These are phyloP conservation scores for Dicerorhinus sumatrensis DNA, from an alignment of 2,113 vertebrate species.

Conservation along the genomic window DNA sequence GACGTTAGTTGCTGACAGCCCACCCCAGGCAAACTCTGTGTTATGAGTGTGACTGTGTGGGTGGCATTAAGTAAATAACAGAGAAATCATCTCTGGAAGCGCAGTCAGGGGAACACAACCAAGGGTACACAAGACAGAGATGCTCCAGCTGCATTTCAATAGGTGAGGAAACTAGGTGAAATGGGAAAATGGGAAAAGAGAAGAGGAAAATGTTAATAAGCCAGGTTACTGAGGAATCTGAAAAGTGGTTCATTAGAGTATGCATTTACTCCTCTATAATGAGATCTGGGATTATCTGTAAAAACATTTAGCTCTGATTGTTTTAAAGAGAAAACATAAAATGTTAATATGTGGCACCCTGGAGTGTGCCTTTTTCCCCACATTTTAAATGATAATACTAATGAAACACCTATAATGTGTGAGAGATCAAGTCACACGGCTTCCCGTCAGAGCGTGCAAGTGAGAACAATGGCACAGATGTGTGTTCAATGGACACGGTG, in stretches of 20 bases:
- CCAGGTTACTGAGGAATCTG: slow-evolving; percentile 14
- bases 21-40: not conserved
- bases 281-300: slow-evolving; percentile 36
- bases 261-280: not conserved
- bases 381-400: slow-evolving; percentile 77
- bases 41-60: not conserved
- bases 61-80: not conserved
- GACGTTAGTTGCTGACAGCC: not conserved
- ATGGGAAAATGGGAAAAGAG: not conserved
- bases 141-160: not conserved
- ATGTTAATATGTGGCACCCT: slow-evolving; percentile 66
- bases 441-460: slow-evolving; percentile 54
- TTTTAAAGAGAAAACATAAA: slow-evolving; percentile 77
- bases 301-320: slow-evolving; percentile 75
- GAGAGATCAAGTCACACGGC: slow-evolving; percentile 55
- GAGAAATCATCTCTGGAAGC: not conserved
- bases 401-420: slow-evolving; percentile 64
- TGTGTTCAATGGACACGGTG: slow-evolving; percentile 20
- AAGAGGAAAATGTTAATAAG: slow-evolving; percentile 3
- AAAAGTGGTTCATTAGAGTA: not conserved
- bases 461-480: slow-evolving; percentile 67
- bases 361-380: slow-evolving; percentile 47
- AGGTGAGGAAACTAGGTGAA: not conserved
- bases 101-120: not conserved
- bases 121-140: not conserved